Percentiles rank a stretch among this genome's conserved stretches.
phyloP scores from a whole-genome alignment of 2,797 vertebrate species.

The Hoplostethus atlanticus region DNA sequence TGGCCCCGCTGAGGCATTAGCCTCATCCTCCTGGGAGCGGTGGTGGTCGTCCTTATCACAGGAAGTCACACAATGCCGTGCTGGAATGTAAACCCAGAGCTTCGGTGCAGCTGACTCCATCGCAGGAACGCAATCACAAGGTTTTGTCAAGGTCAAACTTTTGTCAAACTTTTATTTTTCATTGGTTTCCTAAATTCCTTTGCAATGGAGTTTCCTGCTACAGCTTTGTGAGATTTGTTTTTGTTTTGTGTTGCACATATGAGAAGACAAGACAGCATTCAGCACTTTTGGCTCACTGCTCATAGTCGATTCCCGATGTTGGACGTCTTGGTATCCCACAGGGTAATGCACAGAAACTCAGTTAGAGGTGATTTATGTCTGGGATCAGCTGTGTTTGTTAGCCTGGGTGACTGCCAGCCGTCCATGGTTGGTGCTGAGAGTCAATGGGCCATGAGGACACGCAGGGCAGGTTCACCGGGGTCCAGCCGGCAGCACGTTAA shows the following conservation, averaged over 20 bases:
- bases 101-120: slow-evolving; percentile 48
- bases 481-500: slow-evolving; percentile 19
- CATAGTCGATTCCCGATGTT: neutral
- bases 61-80: slow-evolving; percentile 73
- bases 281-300: slow-evolving; percentile 2
- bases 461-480: neutral
- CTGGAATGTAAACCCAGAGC: slow-evolving; percentile 72
- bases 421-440: slow-evolving; percentile 20
- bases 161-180: slow-evolving; percentile 42
- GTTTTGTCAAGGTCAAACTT: slow-evolving; percentile 4
- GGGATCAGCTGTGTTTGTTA: slow-evolving; percentile 5
- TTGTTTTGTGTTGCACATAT: slow-evolving; percentile 33
- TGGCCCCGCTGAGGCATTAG: slow-evolving; percentile 49
- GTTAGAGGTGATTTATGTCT: neutral
- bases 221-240: slow-evolving; percentile 32
- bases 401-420: slow-evolving; percentile 2
- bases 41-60: slow-evolving; percentile 69
- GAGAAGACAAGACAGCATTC: slow-evolving; percentile 41
- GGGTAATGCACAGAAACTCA: slow-evolving; percentile 40
- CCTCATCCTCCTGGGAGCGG: slow-evolving; percentile 53
- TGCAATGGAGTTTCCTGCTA: slow-evolving; percentile 32
- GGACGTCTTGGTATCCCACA: slow-evolving; percentile 14
- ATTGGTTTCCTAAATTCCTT: slow-evolving; percentile 55
- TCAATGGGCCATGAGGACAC: slow-evolving; percentile 15
- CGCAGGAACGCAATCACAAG: slow-evolving; percentile 26